A percentile compares a stretch with the other conserved stretches of the same genome.
Conservation (phyloP, 2,797 vertebrate genomes). For the Eleutherodactylus coqui region DNA sequence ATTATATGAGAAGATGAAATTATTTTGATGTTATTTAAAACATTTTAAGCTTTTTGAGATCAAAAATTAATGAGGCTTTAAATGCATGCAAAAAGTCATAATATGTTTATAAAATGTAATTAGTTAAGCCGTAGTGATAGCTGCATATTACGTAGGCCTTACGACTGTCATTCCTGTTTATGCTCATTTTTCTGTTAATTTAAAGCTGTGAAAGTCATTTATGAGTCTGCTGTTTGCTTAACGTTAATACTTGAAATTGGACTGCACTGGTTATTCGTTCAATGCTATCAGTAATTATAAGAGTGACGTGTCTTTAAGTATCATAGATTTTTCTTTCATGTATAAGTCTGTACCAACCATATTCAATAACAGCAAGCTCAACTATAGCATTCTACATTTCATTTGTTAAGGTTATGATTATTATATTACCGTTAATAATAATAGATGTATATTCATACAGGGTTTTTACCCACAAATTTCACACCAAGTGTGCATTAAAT, state of each 20-base stretch:
- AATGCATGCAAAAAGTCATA: slow-evolving; percentile 41
- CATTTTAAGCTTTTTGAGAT: slow-evolving; percentile 22
- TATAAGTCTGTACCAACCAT: not conserved
- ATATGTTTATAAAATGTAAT: slow-evolving; percentile 42
- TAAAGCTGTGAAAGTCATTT: slow-evolving; percentile 28
- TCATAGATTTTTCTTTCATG: not conserved
- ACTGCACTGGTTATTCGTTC: slow-evolving; percentile 18
- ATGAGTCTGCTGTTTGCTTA: slow-evolving; percentile 18
- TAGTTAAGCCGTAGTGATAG: slow-evolving; percentile 29
- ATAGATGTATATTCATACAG: too few relatives aligned
- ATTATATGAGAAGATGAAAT: not conserved
- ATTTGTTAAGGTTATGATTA: too few relatives aligned
- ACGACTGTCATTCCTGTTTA: slow-evolving; percentile 26
- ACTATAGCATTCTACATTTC: too few relatives aligned
- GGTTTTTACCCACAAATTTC: too few relatives aligned
- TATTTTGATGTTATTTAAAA: slow-evolving; percentile 29
- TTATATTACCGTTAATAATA: too few relatives aligned
- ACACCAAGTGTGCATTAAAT: too few relatives aligned
- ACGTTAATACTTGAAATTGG: not conserved
- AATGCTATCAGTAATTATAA: not conserved
- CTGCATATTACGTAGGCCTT: slow-evolving; percentile 20
- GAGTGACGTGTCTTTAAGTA: not conserved
- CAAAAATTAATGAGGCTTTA: slow-evolving; percentile 50
- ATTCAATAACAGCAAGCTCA: too few relatives aligned
- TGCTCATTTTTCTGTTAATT: slow-evolving; percentile 33